A percentile compares a stretch with the other conserved stretches of the same genome.
These are phyloP conservation scores for Pelagia noctiluca DNA, from an alignment of 30 jellyfish, hydroid and myxozoan genomes.

Conservation along the genomic window DNA sequence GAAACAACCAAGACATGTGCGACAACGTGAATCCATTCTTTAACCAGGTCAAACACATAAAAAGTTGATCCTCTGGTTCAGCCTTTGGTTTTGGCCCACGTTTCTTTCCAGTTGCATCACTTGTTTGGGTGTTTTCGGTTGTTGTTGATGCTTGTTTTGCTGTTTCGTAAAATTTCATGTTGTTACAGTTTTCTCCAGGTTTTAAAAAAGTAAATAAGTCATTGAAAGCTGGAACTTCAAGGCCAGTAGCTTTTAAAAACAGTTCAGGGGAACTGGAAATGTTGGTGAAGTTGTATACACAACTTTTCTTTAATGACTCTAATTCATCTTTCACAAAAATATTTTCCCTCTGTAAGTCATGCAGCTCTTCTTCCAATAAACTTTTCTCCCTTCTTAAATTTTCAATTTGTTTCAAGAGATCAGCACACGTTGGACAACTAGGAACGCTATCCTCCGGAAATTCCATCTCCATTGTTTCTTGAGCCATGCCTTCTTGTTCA, in stretches of 20 bases:
- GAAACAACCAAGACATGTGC: no score
- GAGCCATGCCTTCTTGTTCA: no score
- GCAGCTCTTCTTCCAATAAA: slow-evolving; percentile 13
- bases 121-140: background rate
- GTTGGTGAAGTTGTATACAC: slow-evolving; percentile 29
- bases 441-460: slow-evolving; percentile 5
- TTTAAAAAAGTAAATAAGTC: slow-evolving; percentile 23
- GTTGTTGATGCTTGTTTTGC: background rate
- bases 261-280: slow-evolving; percentile 25
- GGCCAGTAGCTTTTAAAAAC: slow-evolving; percentile 52
- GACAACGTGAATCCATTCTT: no score
- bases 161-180: no score
- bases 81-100: slow-evolving; percentile 68
- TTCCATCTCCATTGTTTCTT: slow-evolving; percentile 3
- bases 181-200: slow-evolving; percentile 56
- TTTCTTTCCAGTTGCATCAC: slow-evolving; percentile 11
- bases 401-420: slow-evolving; percentile 8
- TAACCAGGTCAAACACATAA: no score
- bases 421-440: slow-evolving; percentile 16
- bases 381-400: slow-evolving; percentile 3
- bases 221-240: slow-evolving; percentile 36
- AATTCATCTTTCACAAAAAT: background rate
- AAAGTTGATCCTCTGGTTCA: slow-evolving; percentile 43
- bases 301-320: slow-evolving; percentile 9
- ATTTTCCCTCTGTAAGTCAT: slow-evolving; percentile 29